A percentile compares a stretch with the other conserved stretches of the same genome.
These are phyloP conservation scores for Peucedramus taeniatus DNA, from an alignment of 2,113 vertebrate genomes.

Conservation along the genomic window DNA sequence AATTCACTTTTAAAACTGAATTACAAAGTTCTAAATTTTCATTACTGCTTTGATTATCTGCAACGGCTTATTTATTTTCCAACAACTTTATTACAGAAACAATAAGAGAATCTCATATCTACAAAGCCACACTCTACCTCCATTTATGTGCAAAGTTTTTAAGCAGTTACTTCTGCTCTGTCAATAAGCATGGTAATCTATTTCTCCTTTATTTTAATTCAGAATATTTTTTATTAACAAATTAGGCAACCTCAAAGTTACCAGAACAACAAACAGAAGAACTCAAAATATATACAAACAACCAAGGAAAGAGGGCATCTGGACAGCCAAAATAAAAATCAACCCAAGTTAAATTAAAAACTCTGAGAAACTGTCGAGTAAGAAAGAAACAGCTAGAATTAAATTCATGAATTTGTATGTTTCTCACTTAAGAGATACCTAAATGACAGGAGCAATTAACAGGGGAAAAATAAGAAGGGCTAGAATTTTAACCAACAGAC, in stretches of 20 bases:
- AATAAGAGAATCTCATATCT: background rate
- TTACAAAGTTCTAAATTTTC: background rate
- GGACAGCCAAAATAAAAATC: background rate
- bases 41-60: background rate
- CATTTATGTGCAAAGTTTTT: background rate
- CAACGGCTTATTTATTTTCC: background rate
- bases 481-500: background rate
- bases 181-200: background rate
- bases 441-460: background rate
- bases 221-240: background rate
- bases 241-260: background rate
- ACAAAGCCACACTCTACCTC: background rate
- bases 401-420: background rate
- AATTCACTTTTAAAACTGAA: background rate
- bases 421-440: background rate
- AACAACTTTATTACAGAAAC: background rate
- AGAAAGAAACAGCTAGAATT: background rate
- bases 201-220: background rate
- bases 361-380: background rate
- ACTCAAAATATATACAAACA: background rate
- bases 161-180: background rate
- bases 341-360: background rate
- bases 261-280: background rate
- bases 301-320: background rate
- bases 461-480: background rate